phyloP scores from a whole-genome alignment of 2,888 invertebrate genomes.

The Metacarcinus magister region DNA sequence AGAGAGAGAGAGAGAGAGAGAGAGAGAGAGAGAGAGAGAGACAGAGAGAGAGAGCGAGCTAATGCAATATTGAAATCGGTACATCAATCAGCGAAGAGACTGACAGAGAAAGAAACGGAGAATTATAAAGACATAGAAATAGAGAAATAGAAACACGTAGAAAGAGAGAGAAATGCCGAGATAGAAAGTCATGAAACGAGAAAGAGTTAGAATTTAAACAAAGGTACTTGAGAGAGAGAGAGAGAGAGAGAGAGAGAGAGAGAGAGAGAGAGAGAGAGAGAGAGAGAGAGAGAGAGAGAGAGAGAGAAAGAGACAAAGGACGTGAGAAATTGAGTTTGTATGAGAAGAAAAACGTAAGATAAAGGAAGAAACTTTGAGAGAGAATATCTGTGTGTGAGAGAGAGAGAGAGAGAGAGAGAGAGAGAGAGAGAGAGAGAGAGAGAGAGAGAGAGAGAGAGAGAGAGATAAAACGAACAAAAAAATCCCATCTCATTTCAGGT shows the following conservation, averaged over 20 bases:
- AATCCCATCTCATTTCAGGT: neutral
- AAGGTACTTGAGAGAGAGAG: neutral
- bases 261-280: too few species aligned
- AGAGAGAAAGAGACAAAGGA: neutral
- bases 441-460: slow-evolving; percentile 48
- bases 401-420: neutral
- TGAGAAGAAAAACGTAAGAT: neutral
- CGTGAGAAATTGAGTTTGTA: neutral
- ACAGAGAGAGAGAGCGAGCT: neutral
- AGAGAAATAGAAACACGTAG: too few species aligned
- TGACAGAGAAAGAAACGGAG: too few species aligned
- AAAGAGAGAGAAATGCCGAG: too few species aligned
- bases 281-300: neutral
- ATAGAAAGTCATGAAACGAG: too few species aligned
- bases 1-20: too few species aligned
- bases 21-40: neutral
- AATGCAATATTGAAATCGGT: neutral
- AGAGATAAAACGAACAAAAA: neutral
- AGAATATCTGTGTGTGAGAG: too few species aligned
- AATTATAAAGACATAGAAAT: too few species aligned
- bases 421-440: slow-evolving; percentile 30
- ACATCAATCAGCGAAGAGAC: too few species aligned
- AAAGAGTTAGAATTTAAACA: neutral
- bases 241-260: too few species aligned
- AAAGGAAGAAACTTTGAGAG: neutral